phyloP scores from a whole-genome alignment of 2,113 vertebrate genomes.

The Apus apus region DNA sequence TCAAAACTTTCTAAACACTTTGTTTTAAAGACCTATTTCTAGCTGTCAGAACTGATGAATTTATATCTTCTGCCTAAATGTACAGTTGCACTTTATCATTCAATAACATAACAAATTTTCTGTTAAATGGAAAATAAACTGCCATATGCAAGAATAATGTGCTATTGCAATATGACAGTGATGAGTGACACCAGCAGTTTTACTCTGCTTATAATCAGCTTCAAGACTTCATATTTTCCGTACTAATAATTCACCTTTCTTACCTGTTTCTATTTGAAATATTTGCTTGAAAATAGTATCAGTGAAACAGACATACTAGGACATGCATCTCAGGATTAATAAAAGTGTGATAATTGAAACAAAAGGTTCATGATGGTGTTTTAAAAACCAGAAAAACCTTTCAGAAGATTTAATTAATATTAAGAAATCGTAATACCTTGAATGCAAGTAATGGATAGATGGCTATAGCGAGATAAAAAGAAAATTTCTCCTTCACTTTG shows the following conservation, averaged over 20 bases:
- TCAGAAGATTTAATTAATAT: constrained; percentile 53
- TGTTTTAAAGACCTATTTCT: not conserved
- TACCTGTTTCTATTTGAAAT: not conserved
- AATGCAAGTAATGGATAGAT: constrained; percentile 15
- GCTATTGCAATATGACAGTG: not conserved
- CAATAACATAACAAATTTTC: not conserved
- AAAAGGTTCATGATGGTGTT: not conserved
- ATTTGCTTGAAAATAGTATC: not conserved
- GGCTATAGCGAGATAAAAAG: constrained; percentile 26
- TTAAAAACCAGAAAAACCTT: not conserved
- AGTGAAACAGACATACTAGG: not conserved
- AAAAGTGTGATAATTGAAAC: constrained; percentile 29
- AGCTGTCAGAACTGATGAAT: not conserved
- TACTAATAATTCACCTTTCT: not conserved
- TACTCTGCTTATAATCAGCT: not conserved
- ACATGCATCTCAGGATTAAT: not conserved
- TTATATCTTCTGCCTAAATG: not conserved
- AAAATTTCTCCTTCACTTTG: constrained; percentile 18
- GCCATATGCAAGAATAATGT: not conserved
- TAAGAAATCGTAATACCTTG: constrained; percentile 42
- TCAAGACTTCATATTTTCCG: not conserved
- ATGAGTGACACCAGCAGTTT: not conserved
- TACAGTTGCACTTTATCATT: not conserved
- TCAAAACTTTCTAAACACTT: not conserved
- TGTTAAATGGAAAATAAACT: not conserved